Evolutionary conservation across 2,888 invertebrate genomes (phyloP).

Genomic region (Pelosia muscerda): DNA sequence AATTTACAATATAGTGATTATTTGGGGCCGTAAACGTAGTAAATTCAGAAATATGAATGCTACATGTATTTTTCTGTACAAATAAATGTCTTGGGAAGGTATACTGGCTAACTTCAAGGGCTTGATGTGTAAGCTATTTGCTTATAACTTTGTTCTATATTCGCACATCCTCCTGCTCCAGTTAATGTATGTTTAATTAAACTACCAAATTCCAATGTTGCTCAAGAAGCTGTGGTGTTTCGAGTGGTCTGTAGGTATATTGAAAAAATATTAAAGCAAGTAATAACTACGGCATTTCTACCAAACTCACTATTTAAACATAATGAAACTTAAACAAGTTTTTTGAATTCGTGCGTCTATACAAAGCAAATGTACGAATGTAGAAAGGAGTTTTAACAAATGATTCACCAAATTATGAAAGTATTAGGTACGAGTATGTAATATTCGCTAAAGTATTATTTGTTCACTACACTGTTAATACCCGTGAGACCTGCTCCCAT

Average conservation of each 20-base stretch:
- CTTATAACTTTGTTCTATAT: background rate
- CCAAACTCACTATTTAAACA: too few relatives aligned
- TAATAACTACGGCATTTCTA: too few relatives aligned
- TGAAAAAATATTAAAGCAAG: too few relatives aligned
- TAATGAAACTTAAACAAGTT: too few relatives aligned
- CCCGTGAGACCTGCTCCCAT: background rate
- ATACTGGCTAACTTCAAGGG: background rate
- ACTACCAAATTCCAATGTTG: background rate
- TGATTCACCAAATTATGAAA: background rate
- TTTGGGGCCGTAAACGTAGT: background rate
- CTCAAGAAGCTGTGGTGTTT: background rate
- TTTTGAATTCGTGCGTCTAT: background rate
- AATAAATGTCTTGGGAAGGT: background rate
- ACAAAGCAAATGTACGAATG: background rate
- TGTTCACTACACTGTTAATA: background rate
- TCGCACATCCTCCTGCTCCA: background rate
- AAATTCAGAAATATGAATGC: background rate
- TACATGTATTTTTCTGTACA: background rate
- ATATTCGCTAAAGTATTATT: background rate
- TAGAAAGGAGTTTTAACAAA: background rate
- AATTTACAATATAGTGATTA: background rate
- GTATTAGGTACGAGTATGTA: background rate
- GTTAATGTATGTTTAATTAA: background rate
- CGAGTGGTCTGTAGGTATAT: background rate
- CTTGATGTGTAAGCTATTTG: background rate